These are phyloP conservation scores for Leucophenga maculata DNA, from an alignment of 2,888 invertebrate genomes.

Conservation along the genomic window DNA sequence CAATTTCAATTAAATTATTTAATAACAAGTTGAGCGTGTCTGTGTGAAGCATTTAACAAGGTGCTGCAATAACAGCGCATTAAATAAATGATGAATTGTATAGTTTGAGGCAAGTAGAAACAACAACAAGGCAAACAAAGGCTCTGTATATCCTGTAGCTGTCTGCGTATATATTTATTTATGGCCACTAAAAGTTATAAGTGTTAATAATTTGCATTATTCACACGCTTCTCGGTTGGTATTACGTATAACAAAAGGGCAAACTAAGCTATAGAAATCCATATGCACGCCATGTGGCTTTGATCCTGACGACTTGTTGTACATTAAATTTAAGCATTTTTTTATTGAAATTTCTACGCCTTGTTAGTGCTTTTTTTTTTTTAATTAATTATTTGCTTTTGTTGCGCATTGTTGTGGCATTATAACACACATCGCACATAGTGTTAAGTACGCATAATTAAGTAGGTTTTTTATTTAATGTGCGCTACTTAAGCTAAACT, in stretches of 20 bases:
- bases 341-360: not conserved
- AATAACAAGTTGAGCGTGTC: slow-evolving; percentile 51
- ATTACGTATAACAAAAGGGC: not conserved
- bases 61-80: not conserved
- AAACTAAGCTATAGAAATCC: not conserved
- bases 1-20: slow-evolving; percentile 55
- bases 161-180: slow-evolving; percentile 3
- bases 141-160: not conserved
- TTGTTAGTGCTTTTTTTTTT: not conserved
- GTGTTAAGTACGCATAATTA: not conserved
- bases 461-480: slow-evolving; percentile 8
- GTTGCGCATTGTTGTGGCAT: no score
- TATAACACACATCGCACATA: no score
- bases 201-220: slow-evolving; percentile 30
- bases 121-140: no score
- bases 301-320: not conserved
- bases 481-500: not conserved
- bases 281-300: slow-evolving; percentile 1
- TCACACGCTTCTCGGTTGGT: not conserved
- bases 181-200: slow-evolving; percentile 21
- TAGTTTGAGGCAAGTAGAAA: no score
- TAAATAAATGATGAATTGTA: not conserved
- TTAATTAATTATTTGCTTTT: no score
- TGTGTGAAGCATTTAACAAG: not conserved
- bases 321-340: slow-evolving; percentile 3